Base-by-base conservation (phyloP, 2,797 vertebrate species). In the Coendou prehensilis region DNA sequence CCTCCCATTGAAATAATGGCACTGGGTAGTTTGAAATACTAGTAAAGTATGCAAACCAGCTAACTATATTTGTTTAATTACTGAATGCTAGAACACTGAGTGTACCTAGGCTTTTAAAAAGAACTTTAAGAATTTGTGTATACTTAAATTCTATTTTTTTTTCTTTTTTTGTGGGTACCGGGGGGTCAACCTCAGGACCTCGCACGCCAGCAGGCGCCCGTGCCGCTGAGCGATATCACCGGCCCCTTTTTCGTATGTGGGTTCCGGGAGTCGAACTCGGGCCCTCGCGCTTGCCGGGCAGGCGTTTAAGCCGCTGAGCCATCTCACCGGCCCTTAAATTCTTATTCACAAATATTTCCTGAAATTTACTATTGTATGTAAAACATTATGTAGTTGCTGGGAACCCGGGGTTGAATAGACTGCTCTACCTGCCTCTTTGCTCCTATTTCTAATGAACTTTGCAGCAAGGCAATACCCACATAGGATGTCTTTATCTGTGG, bases 301-400 rank as follows among this genome's bases (percentile, higher is more conserved):
- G 37, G 37, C 37, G 2, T 2, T 41, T 41, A 41, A 41, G 37
- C 37, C 37, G 2, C 37, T 41, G 37, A 41, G 37, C 37, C 37
- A 41, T 41, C 37, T 41, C 37, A 41, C 37, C 37, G 37, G 37
- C 37, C 37, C 20, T 88, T 81, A 82, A 92, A n/a, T 80, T 82
- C 63, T 90, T 96, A 73, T 54, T 90, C 69, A 89, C 73, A 67
- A 67, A 67, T 14, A n/a, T 89, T 93, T 61, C 76, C 41, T 92
- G 30, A 61, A 61, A 61, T 61, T 61, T 63, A 63, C 28, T 30
- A 41, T 14, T 80, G 4, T 33, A 47, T 64, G 5, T 30, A 54
- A 67, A 91, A 41, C 41, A 57, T 61, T 54, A 11, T 67, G 84
- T 73, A 91, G 87, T 82, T 69, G 81, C 22, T 78, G 85, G 20